Evolutionary conservation across 1,140 invertebrate genomes (phyloP), one percentile per base, ranked within the genome.

Genomic region (Goniozus legneri): DNA sequence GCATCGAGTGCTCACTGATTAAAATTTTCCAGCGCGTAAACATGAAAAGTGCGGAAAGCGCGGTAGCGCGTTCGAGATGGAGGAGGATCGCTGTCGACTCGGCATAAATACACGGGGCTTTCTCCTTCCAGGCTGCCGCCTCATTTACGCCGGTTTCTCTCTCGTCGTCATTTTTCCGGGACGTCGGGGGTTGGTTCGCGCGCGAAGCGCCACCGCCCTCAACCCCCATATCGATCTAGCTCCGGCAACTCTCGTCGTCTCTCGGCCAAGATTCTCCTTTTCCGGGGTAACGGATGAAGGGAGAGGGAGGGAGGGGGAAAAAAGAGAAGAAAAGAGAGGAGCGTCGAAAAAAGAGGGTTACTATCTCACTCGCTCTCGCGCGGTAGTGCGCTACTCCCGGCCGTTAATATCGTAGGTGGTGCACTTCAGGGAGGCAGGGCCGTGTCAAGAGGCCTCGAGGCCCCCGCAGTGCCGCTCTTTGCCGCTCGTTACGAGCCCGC

Each of bases 401-500:
- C 32, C 44, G 39, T 30, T 27, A 35, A 47, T 47, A 37, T 42
- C 32, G 56, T 56, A 47, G 49, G 56, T 54, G 47, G 46, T 39
- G 43, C 41, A 54, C 53, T 55, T 36, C 41, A 49, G 35, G 47
- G 50, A 44, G 42, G 44, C 51, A 42, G 40, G 15, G 44, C 37
- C 33, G 52, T 56, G 58, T 60, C 56, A 60, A 58, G 56, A 40
- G 49, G 49, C 33, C 37, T 41, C 35, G 30, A 44, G 48, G 31
- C 34, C 42, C 22, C 19, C 14, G 37, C n/a, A 37, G 10, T 27
- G 20, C 30, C 37, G 38, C 45, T 33, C 45, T 46, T 38, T 46
- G 44, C 35, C 44, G 34, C 44, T 38, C 42, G 42, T 44, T 44
- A 44, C 24, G 24, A 19, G 20, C 37, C 20, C 3, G 3, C 2